Evolutionary conservation across 2,888 invertebrate genomes (phyloP).

Genomic region (Parnassius orleans): DNA sequence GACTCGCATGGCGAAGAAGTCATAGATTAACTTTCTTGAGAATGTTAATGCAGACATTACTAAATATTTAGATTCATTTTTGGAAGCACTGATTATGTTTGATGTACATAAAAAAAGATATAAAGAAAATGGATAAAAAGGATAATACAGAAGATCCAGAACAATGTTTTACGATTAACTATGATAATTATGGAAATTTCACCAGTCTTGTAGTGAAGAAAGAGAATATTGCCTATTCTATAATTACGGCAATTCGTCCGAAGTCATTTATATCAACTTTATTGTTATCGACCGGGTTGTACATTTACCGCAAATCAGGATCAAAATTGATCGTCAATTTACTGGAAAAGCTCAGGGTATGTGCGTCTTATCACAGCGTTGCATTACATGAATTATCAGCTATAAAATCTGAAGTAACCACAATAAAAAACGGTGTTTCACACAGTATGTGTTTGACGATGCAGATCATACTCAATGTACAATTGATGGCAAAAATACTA

Average conservation of each 20-base stretch:
- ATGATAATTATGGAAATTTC: conserved; percentile 1
- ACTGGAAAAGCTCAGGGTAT: neutral
- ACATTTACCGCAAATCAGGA: no score
- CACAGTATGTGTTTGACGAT: conserved; percentile 40
- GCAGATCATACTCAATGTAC: conserved; percentile 37
- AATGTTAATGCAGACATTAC: no score
- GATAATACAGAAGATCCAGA: neutral
- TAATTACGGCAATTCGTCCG: no score
- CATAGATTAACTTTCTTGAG: no score
- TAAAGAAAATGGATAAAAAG: neutral
- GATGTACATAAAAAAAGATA: neutral
- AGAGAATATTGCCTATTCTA: neutral
- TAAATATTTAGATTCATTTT: no score
- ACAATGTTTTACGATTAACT: neutral
- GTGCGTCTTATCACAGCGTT: conserved; percentile 4
- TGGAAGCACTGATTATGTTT: no score
- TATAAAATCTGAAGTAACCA: conserved; percentile 4
- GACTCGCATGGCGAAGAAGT: no score
- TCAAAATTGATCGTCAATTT: no score
- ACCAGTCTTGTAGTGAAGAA: neutral
- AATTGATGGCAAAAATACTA: conserved; percentile 34
- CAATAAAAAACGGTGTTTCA: conserved; percentile 2
- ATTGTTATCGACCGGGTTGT: no score
- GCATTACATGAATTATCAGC: conserved; percentile 8
- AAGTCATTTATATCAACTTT: no score